Evolutionary conservation across 2,888 invertebrate genomes (phyloP).

Genomic region (Helobdella robusta): DNA sequence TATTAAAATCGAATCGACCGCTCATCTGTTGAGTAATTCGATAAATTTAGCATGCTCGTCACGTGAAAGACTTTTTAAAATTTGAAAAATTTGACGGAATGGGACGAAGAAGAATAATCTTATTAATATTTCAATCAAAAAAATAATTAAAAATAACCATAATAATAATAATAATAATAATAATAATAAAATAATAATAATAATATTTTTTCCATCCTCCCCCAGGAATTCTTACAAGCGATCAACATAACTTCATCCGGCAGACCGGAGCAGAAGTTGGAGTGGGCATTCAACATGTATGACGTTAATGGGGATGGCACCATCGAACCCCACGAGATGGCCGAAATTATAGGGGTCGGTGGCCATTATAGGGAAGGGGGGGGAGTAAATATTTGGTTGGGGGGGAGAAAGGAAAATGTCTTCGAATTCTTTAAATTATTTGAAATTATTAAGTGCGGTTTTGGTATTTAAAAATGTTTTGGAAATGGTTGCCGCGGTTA

Average conservation of each 20-base stretch:
- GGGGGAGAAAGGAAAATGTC: background rate
- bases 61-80: no score
- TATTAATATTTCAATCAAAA: no score
- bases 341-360: constrained; percentile 48
- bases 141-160: no score
- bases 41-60: no score
- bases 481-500: background rate
- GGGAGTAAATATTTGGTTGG: background rate
- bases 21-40: no score
- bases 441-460: background rate
- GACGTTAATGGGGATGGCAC: constrained; percentile 51
- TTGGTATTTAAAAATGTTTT: background rate
- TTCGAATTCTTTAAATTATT: constrained; percentile 2
- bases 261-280: constrained; percentile 47
- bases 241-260: constrained; percentile 50
- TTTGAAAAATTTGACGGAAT: no score
- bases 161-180: no score
- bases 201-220: no score
- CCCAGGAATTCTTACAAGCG: constrained; percentile 47
- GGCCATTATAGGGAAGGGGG: background rate
- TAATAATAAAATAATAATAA: no score
- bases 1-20: no score
- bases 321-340: constrained; percentile 49
- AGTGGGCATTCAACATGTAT: constrained; percentile 51
- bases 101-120: no score